Conservation (phyloP, 35 echinoderm and acorn worm species). For the Anneissia japonica region DNA sequence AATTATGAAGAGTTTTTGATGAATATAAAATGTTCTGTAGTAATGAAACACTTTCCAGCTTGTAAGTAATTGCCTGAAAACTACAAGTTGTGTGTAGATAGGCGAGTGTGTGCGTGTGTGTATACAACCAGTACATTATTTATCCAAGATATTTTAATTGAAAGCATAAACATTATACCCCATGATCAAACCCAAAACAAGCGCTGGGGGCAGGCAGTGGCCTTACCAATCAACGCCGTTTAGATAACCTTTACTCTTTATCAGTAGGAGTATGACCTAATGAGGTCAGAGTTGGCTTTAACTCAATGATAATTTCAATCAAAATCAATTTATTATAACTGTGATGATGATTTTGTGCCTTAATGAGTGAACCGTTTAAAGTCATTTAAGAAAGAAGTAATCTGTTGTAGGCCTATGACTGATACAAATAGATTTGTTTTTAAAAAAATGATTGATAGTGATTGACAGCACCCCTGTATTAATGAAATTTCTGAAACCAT, state of each 20-base stretch:
- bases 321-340: neutral
- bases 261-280: neutral
- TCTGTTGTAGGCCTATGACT: too few species aligned
- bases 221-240: neutral
- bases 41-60: too few species aligned
- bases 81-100: too few species aligned
- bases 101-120: neutral
- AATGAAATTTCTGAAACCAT: too few species aligned
- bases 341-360: neutral
- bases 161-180: neutral
- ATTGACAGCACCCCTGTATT: too few species aligned
- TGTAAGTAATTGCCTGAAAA: too few species aligned
- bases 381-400: too few species aligned
- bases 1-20: too few species aligned
- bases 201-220: neutral
- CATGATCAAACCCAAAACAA: neutral
- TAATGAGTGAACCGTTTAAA: neutral
- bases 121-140: neutral
- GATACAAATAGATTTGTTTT: too few species aligned
- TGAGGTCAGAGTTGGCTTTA: neutral
- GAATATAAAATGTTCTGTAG: too few species aligned
- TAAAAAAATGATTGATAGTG: too few species aligned
- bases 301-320: neutral
- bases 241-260: neutral
- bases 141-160: constrained; percentile 2